These are phyloP conservation scores for Amphiura filiformis DNA, from an alignment of 35 echinoderm and acorn worm species.

Conservation along the genomic window DNA sequence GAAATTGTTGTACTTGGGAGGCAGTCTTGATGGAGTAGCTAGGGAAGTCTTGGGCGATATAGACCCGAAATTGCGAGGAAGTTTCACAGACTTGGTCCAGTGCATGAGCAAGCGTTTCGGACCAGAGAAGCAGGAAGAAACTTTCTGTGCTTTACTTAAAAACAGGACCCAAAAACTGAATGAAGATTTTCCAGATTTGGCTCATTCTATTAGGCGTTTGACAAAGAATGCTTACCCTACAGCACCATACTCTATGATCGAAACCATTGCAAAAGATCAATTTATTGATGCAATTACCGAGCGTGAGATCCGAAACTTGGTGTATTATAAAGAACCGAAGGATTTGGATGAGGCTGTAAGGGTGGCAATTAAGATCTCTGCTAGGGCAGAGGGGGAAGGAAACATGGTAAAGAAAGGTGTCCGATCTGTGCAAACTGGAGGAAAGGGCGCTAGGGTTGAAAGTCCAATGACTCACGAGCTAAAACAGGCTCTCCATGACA, in stretches of 20 bases:
- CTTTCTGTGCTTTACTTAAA: constrained; percentile 29
- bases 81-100: neutral
- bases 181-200: constrained; percentile 18
- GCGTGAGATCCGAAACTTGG: neutral
- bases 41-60: constrained; percentile 23
- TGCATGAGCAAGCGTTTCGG: constrained; percentile 15
- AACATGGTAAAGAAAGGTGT: too few species aligned
- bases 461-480: too few species aligned
- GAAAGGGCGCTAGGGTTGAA: too few species aligned
- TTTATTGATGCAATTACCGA: constrained; percentile 44
- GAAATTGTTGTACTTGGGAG: constrained; percentile 35
- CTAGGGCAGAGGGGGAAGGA: too few species aligned
- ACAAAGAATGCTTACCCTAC: constrained; percentile 15
- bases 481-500: too few species aligned
- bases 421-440: too few species aligned
- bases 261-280: constrained; percentile 25
- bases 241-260: neutral
- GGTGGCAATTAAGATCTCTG: neutral
- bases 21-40: constrained; percentile 20
- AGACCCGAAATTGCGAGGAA: neutral
- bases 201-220: constrained; percentile 37
- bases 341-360: neutral
- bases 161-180: neutral
- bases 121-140: constrained; percentile 5
- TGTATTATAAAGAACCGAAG: neutral